Conservation (phyloP, 2,113 vertebrate genomes). For the Plestiodon gilberti region DNA sequence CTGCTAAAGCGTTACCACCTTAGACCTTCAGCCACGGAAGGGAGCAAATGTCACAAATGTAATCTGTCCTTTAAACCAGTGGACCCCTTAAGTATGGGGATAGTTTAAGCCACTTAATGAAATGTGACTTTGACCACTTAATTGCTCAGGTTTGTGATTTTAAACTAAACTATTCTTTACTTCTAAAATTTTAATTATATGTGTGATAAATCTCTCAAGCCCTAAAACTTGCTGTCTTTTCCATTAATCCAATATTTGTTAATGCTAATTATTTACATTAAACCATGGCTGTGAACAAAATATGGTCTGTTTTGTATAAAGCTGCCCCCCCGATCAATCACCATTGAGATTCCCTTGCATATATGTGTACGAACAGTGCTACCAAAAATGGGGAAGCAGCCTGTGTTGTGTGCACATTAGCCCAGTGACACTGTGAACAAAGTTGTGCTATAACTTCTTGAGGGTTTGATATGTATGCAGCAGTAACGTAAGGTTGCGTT, state of each 20-base stretch:
- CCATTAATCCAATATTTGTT: constrained; percentile 33
- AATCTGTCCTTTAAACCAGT: not conserved
- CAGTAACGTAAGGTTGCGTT: no score
- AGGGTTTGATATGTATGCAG: no score
- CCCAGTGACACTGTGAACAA: no score
- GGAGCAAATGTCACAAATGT: not conserved
- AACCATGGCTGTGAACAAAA: constrained; percentile 47
- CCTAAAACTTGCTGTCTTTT: constrained; percentile 41
- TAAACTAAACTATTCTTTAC: constrained; percentile 31
- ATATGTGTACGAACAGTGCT: no score
- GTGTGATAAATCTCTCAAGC: constrained; percentile 56
- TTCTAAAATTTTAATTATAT: constrained; percentile 20
- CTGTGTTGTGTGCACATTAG: no score
- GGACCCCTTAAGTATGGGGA: not conserved
- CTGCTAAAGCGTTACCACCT: not conserved
- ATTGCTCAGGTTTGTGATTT: constrained; percentile 10
- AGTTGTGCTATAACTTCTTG: no score
- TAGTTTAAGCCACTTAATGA: constrained; percentile 9
- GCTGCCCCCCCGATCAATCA: no score
- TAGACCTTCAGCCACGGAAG: not conserved
- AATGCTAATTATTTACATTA: constrained; percentile 68
- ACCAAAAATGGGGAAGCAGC: no score
- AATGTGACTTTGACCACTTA: not conserved
- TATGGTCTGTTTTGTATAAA: not conserved
- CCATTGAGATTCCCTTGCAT: no score